These are phyloP conservation scores for Perizoma affinitatum DNA, from an alignment of 2,888 invertebrate species.

Conservation along the genomic window DNA sequence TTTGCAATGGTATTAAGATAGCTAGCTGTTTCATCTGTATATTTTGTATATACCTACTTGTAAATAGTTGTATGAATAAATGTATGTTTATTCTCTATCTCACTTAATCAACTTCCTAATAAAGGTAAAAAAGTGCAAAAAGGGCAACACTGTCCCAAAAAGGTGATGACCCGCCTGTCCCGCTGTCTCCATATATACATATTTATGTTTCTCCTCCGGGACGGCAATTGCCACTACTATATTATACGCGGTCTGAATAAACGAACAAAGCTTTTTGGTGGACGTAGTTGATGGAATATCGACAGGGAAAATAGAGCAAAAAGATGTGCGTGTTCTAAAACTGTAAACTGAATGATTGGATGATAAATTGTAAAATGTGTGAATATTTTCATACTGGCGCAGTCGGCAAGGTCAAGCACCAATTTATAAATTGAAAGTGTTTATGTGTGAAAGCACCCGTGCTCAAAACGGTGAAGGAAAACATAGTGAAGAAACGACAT, in stretches of 20 bases:
- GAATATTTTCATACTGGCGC: too few relatives aligned
- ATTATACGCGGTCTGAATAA: slow-evolving; percentile 48
- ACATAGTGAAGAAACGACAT: too few relatives aligned
- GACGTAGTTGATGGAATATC: slow-evolving; percentile 41
- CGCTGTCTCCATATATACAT: slow-evolving; percentile 57
- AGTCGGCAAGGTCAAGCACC: too few relatives aligned
- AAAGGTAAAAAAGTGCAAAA: slow-evolving; percentile 55
- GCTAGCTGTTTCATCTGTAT: too few relatives aligned
- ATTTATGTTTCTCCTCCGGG: slow-evolving; percentile 59
- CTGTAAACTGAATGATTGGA: slow-evolving; percentile 14
- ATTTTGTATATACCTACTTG: too few relatives aligned
- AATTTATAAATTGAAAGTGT: too few relatives aligned
- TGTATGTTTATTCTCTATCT: too few relatives aligned
- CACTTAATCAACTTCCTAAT: too few relatives aligned
- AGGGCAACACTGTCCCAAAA: slow-evolving; percentile 56
- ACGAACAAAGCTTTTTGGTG: slow-evolving; percentile 53
- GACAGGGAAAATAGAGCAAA: slow-evolving; percentile 40
- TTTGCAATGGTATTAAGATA: too few relatives aligned
- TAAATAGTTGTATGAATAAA: too few relatives aligned
- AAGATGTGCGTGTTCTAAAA: slow-evolving; percentile 23
- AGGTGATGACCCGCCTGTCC: slow-evolving; percentile 53
- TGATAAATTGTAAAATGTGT: background rate
- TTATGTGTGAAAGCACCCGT: too few relatives aligned
- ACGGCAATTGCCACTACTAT: slow-evolving; percentile 42
- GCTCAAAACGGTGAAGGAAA: too few relatives aligned